Conservation (phyloP, 92 coral and sea anemone genomes). For the Palythoa heliodiscus region DNA sequence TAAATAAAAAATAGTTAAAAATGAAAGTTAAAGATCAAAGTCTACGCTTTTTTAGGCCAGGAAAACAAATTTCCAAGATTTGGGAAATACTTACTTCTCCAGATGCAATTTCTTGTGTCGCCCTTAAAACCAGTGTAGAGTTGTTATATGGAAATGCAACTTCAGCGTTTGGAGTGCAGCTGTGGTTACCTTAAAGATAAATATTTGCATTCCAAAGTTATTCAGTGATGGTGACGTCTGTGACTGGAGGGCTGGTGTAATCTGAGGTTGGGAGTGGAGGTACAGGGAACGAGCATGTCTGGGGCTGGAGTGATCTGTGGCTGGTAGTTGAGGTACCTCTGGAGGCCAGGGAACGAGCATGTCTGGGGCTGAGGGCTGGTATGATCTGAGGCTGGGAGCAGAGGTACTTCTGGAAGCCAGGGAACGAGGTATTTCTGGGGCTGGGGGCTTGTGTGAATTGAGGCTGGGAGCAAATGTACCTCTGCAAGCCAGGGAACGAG, state of each 20-base stretch:
- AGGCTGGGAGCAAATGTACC: too few species aligned
- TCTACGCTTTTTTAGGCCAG: too few species aligned
- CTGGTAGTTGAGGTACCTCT: too few species aligned
- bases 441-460: not conserved
- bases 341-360: too few species aligned
- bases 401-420: not conserved
- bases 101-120: slow-evolving; percentile 59
- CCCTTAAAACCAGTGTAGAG: slow-evolving; percentile 73
- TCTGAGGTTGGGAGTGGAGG: not conserved
- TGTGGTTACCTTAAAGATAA: slow-evolving; percentile 73
- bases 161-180: slow-evolving; percentile 86
- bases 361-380: too few species aligned
- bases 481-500: too few species aligned
- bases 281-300: too few species aligned
- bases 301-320: not conserved
- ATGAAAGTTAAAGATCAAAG: too few species aligned
- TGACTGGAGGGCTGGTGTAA: not conserved
- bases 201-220: not conserved
- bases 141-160: slow-evolving; percentile 80
- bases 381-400: not conserved
- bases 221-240: not conserved
- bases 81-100: slow-evolving; percentile 63
- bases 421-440: too few species aligned
- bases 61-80: not conserved
- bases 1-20: too few species aligned